These are phyloP conservation scores for Xerus rutilus DNA, from an alignment of 2,797 vertebrate species.

Conservation along the genomic window DNA sequence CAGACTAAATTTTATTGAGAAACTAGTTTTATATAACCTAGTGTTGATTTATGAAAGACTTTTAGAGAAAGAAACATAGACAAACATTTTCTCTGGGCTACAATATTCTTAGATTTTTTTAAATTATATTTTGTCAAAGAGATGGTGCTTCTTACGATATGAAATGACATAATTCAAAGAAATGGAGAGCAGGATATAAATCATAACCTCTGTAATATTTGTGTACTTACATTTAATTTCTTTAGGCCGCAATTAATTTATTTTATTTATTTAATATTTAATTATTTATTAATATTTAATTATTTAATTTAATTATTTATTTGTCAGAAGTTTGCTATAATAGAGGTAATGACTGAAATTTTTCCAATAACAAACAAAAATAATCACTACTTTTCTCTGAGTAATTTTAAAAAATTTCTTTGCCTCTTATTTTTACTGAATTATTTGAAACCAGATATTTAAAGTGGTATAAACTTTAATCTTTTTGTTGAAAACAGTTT, in stretches of 20 bases:
- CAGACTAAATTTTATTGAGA: background rate
- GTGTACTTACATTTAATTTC: background rate
- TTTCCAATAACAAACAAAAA: background rate
- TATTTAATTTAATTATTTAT: too few species aligned
- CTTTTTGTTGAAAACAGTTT: background rate
- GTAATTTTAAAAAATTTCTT: background rate
- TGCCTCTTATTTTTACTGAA: background rate
- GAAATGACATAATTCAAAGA: background rate
- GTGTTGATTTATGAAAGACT: background rate
- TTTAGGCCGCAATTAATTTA: background rate
- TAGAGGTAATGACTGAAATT: background rate
- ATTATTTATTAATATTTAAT: too few species aligned
- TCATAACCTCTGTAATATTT: background rate
- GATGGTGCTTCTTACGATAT: background rate
- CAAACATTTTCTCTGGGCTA: background rate
- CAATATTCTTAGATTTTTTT: background rate
- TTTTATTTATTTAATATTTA: too few species aligned
- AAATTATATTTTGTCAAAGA: background rate
- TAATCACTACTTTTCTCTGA: background rate
- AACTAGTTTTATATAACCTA: background rate
- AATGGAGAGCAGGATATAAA: background rate
- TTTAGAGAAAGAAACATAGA: background rate
- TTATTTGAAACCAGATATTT: conserved; percentile 31
- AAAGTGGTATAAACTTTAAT: background rate
- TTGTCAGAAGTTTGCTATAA: background rate